Conservation (phyloP, 2,113 vertebrate genomes). For the Bos indicus region DNA sequence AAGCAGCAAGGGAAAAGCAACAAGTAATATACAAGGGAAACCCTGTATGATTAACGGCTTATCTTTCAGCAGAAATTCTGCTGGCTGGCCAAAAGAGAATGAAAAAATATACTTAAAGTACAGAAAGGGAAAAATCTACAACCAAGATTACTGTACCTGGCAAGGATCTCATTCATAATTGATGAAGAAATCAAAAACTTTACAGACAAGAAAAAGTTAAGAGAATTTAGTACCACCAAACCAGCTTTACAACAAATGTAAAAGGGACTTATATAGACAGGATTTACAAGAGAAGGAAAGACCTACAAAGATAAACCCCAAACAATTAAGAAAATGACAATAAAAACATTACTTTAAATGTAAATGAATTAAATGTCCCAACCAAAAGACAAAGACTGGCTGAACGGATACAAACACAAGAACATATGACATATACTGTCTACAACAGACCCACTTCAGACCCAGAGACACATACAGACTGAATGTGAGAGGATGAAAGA, state of each 20-base stretch:
- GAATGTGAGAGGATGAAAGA: background rate
- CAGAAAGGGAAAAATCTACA: background rate
- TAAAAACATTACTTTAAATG: background rate
- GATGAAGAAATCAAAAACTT: background rate
- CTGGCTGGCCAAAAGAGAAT: background rate
- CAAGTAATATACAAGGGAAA: background rate
- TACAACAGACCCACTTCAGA: background rate
- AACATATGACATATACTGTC: background rate
- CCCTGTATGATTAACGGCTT: rapidly evolving
- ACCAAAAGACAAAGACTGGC: background rate
- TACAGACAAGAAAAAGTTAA: background rate
- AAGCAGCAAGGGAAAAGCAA: background rate
- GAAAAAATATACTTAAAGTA: background rate
- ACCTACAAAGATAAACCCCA: background rate
- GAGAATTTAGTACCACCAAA: background rate
- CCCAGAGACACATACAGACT: background rate
- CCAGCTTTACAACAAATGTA: background rate
- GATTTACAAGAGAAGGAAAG: background rate
- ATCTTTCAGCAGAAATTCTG: background rate
- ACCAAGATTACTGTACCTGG: background rate
- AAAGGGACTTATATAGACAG: background rate
- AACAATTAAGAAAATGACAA: background rate
- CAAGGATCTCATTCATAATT: background rate
- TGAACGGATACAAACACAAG: background rate
- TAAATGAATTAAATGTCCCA: background rate